phyloP scores from a whole-genome alignment of 2,797 vertebrate genomes.

The Parotocinclus haroldoi region DNA sequence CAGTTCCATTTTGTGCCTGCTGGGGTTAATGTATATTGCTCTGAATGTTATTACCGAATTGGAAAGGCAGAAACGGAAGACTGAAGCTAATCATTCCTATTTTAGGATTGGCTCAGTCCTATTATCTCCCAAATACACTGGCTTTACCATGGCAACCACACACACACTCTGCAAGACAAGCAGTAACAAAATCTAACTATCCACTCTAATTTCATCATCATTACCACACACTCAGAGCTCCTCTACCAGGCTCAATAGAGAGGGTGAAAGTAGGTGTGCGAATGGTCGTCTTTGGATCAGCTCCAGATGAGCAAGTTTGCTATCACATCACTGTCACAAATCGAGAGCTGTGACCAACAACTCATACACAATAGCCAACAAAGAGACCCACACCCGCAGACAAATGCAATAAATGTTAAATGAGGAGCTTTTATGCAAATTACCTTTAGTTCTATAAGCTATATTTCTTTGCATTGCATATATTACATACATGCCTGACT shows the following conservation, averaged over 20 bases:
- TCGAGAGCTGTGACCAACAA: constrained; percentile 6
- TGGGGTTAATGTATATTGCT: constrained; percentile 8
- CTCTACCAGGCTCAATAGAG: constrained; percentile 11
- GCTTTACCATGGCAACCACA: constrained; percentile 47
- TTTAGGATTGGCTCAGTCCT: constrained; percentile 23
- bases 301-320: constrained; percentile 19
- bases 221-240: constrained; percentile 26
- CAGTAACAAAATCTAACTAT: constrained; percentile 37
- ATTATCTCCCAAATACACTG: constrained; percentile 35
- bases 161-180: constrained; percentile 25
- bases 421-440: not conserved
- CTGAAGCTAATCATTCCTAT: constrained; percentile 38
- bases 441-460: not conserved
- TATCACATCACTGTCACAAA: constrained; percentile 27
- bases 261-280: constrained; percentile 16
- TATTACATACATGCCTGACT: not conserved
- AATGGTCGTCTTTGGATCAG: constrained; percentile 27
- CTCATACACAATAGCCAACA: not conserved
- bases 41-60: constrained; percentile 20
- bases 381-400: not conserved
- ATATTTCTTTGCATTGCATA: too few relatives aligned
- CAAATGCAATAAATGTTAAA: constrained; percentile 1
- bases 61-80: constrained; percentile 14
- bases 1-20: not conserved
- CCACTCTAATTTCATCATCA: constrained; percentile 48